Conservation (phyloP, 2,797 vertebrate genomes). For the Micropoecilia bifurca region DNA sequence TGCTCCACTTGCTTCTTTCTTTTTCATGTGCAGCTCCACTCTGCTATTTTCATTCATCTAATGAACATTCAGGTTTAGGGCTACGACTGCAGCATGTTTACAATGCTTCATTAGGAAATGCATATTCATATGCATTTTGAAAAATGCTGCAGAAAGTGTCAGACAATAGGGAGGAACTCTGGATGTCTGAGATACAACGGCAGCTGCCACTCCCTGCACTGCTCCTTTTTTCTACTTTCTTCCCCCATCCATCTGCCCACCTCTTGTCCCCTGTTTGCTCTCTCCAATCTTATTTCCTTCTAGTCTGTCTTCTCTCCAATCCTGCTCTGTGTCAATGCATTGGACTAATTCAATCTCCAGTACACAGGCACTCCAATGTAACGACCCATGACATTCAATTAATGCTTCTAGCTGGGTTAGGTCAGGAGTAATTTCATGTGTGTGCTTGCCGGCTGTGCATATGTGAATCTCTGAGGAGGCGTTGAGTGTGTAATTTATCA, state of each 20-base stretch:
- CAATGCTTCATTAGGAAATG: conserved; percentile 7
- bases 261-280: conserved; percentile 45
- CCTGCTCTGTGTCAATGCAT: conserved; percentile 71
- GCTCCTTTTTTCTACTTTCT: conserved; percentile 37
- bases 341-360: conserved; percentile 78
- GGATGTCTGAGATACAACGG: conserved; percentile 52
- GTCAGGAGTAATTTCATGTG: conserved; percentile 52
- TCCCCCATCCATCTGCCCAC: conserved; percentile 44
- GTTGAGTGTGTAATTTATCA: conserved; percentile 20
- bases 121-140: conserved; percentile 5
- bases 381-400: conserved; percentile 80
- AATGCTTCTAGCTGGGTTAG: conserved; percentile 56
- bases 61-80: conserved; percentile 28
- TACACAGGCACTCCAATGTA: conserved; percentile 64
- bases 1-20: conserved; percentile 10
- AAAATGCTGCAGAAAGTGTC: conserved; percentile 11
- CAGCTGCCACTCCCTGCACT: conserved; percentile 59
- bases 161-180: conserved; percentile 23
- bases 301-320: conserved; percentile 62
- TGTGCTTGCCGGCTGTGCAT: conserved; percentile 27
- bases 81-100: conserved; percentile 23
- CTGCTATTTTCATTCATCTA: conserved; percentile 20
- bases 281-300: conserved; percentile 71
- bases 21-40: conserved; percentile 13
- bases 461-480: conserved; percentile 23